These are phyloP conservation scores for Drosophila tani DNA, from an alignment of 1,140 invertebrate species.

Conservation along the genomic window DNA sequence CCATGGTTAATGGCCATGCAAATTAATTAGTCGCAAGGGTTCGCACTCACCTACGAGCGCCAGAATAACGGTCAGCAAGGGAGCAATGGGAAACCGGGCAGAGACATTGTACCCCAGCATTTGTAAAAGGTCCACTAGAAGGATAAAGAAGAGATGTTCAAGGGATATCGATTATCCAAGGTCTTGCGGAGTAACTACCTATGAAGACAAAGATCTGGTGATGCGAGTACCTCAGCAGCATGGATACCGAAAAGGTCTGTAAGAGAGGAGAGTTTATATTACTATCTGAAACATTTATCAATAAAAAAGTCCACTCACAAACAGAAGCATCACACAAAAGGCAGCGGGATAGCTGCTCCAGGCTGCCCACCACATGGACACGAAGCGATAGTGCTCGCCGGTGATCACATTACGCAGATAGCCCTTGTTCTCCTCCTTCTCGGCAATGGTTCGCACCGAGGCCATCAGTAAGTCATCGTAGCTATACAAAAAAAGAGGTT, in stretches of 20 bases:
- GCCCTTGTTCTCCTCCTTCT: conserved; percentile 98
- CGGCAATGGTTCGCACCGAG: conserved; percentile 97
- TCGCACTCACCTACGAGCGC: conserved; percentile 96
- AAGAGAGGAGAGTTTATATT: conserved; percentile 12
- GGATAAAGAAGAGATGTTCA: conserved; percentile 23
- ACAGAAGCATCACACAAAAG: conserved; percentile 98
- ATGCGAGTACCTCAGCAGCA: conserved; percentile 98
- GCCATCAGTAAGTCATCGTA: conserved; percentile 99
- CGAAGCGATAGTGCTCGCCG: conserved; percentile 99
- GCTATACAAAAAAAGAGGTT: conserved; percentile 29
- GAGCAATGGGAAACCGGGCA: conserved; percentile 97
- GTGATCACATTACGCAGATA: conserved; percentile 98
- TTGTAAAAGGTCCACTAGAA: conserved; percentile 96
- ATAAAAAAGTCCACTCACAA: conserved; percentile 93
- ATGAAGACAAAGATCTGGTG: conserved; percentile 99
- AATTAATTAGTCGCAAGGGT: conserved; percentile 3
- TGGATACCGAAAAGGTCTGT: conserved; percentile 99
- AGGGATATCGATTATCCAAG: background rate
- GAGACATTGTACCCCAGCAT: conserved; percentile 98
- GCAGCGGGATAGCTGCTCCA: conserved; percentile 96
- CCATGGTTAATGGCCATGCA: conserved; percentile 19
- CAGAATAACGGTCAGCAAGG: conserved; percentile 97
- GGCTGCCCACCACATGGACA: conserved; percentile 98
- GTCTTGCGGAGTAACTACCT: conserved; percentile 88
- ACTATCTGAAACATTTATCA: background rate